Percentiles rank a stretch among this genome's conserved stretches.
Conservation (phyloP, 1,140 invertebrate species). For the Dendrolimus kikuchii region DNA sequence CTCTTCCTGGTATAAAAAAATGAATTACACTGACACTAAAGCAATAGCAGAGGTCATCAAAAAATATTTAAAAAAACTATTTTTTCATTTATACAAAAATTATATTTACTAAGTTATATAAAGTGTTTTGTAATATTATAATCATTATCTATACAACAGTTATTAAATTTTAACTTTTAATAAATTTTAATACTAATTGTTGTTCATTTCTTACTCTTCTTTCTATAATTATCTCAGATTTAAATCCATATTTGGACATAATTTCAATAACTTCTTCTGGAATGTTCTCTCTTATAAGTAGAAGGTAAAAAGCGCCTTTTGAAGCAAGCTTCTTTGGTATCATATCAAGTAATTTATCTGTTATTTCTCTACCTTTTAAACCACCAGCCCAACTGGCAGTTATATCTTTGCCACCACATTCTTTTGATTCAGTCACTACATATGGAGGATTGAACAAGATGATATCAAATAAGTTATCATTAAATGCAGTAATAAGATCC, state of each 20-base stretch:
- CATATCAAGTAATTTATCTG: conserved; percentile 81
- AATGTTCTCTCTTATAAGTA: conserved; percentile 90
- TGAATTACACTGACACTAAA: too few species aligned
- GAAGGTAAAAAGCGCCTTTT: conserved; percentile 86
- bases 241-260: conserved; percentile 75
- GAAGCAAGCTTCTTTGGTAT: conserved; percentile 80
- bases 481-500: conserved; percentile 76
- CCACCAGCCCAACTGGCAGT: conserved; percentile 91
- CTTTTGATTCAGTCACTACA: conserved; percentile 87
- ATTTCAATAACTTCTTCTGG: conserved; percentile 79
- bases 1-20: too few species aligned
- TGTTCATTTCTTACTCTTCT: conserved; percentile 82
- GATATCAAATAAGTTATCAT: conserved; percentile 80
- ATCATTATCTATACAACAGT: background rate
- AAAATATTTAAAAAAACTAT: too few species aligned
- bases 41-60: too few species aligned
- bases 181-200: conserved; percentile 78
- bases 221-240: conserved; percentile 75
- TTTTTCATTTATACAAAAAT: too few species aligned
- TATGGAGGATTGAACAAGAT: conserved; percentile 98
- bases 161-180: conserved; percentile 16
- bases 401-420: conserved; percentile 76
- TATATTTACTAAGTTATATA: too few species aligned
- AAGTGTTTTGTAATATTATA: too few species aligned
- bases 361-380: conserved; percentile 82